Evolutionary conservation across 2,888 invertebrate genomes (phyloP), one percentile per base, ranked within the genome.

Genomic region (Carterocephalus palaemon): DNA sequence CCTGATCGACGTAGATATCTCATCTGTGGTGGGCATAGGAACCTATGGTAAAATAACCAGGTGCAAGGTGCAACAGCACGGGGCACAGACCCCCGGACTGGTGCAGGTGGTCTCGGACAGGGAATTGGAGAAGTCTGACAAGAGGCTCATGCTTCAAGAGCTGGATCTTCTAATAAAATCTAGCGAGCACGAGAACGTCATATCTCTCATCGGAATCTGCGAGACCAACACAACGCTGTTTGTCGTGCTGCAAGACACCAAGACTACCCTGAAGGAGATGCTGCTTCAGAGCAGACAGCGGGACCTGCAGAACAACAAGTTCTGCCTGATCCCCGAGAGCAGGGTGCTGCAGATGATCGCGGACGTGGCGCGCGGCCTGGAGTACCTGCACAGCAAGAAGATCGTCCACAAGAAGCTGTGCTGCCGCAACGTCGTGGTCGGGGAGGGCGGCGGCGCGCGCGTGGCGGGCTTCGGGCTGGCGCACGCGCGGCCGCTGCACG

Each of bases 31-130:
- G 26, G 93, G 93, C 0, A 83, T 91, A 5, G 95, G 95, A 15
- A 90, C 90, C 64, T 96, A 92, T 72, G 95, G 95, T 0, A 91
- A 92, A 54, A 91, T 95, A 17, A 91, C 93, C 9, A 90, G 89
- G 56, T 95, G 93, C 0, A 89, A 88, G 41, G 88, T 95, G 0
- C 88, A 89, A 50, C 91, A 90, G 60, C 89, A 91, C 47, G 88
- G 89, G 4, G 77, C 79, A 2, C 76, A 86, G 40, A 88, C 78
- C 31, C 81, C 81, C 2, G 77, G 89, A 1, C 71, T 90, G 1
- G 88, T 94, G 16, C 94, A 95, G 58, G 90, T 90, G 4, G 89
- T 94, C 49, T 84, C 89, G 1, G 90, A 90, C 51, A 75, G 85
- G 33, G 80, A 85, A 29, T 64, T 90, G 1, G 86, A 88, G 47